These are phyloP conservation scores for Erethizon dorsatum DNA, from an alignment of 2,797 vertebrate species.

Conservation along the genomic window DNA sequence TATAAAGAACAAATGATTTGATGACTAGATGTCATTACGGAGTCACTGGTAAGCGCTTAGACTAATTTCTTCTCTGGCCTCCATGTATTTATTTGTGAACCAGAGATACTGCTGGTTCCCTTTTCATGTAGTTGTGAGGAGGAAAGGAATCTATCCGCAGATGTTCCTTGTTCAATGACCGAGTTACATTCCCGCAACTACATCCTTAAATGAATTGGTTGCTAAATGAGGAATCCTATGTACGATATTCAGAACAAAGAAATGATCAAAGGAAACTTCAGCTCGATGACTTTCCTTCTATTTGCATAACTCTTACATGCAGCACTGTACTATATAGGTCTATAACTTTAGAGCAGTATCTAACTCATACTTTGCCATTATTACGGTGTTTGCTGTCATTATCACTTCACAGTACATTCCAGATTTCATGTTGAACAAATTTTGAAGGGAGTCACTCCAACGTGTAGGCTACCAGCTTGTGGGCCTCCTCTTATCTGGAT, in stretches of 20 bases:
- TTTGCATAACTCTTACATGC: no score
- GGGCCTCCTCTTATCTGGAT: background rate
- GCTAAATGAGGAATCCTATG: no score
- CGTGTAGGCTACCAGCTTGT: background rate
- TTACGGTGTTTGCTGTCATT: background rate
- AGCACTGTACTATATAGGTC: no score
- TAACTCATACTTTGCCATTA: conserved; percentile 6
- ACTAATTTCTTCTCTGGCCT: conserved; percentile 24
- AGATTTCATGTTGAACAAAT: conserved; percentile 38
- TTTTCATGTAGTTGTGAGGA: conserved; percentile 8
- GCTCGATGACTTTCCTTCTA: no score
- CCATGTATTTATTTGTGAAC: background rate
- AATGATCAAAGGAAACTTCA: no score
- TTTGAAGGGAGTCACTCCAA: background rate
- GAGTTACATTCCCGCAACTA: background rate
- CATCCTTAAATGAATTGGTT: no score
- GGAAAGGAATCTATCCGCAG: background rate
- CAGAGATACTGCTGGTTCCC: background rate
- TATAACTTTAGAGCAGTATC: background rate
- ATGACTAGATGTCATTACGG: background rate
- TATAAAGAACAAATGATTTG: background rate
- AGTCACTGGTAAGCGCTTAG: background rate
- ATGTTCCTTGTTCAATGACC: no score
- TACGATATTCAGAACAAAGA: no score
- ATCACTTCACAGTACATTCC: background rate